Evolutionary conservation across 92 coral and sea anemone genomes (phyloP).

Genomic region (Siderastrea radians): DNA sequence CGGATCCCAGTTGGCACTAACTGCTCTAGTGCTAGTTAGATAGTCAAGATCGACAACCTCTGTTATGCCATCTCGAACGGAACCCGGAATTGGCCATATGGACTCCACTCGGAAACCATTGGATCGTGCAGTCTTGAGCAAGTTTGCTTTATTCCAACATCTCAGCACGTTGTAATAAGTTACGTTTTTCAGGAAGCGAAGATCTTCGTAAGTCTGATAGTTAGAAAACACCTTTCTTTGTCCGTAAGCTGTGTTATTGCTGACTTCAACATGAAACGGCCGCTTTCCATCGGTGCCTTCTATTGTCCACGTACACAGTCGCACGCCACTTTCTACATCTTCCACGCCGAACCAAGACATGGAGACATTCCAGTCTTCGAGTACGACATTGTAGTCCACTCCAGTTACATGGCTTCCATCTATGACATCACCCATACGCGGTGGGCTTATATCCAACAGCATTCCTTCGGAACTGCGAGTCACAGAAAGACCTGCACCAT

Average conservation of each 20-base stretch:
- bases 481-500: conserved; percentile 84
- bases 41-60: conserved; percentile 67
- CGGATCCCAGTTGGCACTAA: conserved; percentile 90
- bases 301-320: conserved; percentile 78
- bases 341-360: conserved; percentile 93
- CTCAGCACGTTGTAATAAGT: conserved; percentile 74
- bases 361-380: conserved; percentile 80
- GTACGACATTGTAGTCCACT: conserved; percentile 68
- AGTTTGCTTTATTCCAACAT: conserved; percentile 86
- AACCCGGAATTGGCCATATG: conserved; percentile 89
- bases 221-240: conserved; percentile 54
- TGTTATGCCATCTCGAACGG: conserved; percentile 77
- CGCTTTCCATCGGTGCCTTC: conserved; percentile 46
- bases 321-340: conserved; percentile 83
- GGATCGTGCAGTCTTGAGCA: conserved; percentile 65
- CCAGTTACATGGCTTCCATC: conserved; percentile 81
- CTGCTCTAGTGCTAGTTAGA: conserved; percentile 70
- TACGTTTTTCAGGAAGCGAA: conserved; percentile 32
- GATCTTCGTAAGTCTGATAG: conserved; percentile 52
- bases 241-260: conserved; percentile 50
- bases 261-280: conserved; percentile 32
- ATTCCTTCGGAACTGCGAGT: conserved; percentile 87
- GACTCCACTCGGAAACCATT: conserved; percentile 90
- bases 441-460: conserved; percentile 84
- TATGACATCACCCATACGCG: conserved; percentile 79